Conservation (phyloP, 1,140 invertebrate species). For the Drosophila mauritiana region DNA sequence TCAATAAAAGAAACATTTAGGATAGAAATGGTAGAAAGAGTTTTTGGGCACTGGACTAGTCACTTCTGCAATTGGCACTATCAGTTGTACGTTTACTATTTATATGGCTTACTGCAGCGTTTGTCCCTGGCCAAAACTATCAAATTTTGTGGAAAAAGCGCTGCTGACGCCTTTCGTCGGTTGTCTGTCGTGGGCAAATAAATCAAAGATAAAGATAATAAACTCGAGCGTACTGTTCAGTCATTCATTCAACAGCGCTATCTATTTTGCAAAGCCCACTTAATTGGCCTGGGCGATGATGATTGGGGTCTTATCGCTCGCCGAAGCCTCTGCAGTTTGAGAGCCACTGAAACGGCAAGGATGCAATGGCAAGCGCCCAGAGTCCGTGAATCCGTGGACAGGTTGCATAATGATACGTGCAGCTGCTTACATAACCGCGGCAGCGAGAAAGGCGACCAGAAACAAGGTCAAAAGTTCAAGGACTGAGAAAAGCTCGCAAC, state of each 20-base stretch:
- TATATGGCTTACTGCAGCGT: neutral
- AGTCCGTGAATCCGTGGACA: neutral
- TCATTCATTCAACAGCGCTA: conserved; percentile 49
- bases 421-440: conserved; percentile 56
- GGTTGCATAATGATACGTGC: conserved; percentile 64
- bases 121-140: conserved; percentile 15
- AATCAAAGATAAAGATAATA: conserved; percentile 57
- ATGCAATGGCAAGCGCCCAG: conserved; percentile 22
- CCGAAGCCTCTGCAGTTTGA: conserved; percentile 38
- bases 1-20: conserved; percentile 43
- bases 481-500: conserved; percentile 65
- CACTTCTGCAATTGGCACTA: conserved; percentile 4
- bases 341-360: conserved; percentile 18
- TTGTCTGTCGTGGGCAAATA: conserved; percentile 26
- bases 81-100: conserved; percentile 13
- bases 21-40: conserved; percentile 8
- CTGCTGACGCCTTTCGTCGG: conserved; percentile 20
- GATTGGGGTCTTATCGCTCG: conserved; percentile 11
- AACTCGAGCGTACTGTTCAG: conserved; percentile 5
- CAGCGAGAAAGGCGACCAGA: conserved; percentile 6
- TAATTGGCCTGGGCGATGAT: neutral
- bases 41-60: conserved; percentile 20
- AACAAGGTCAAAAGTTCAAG: conserved; percentile 81
- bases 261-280: conserved; percentile 16
- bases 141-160: conserved; percentile 14